Base-by-base conservation (phyloP, 2,113 vertebrate genomes). In the Acrocephalus kingi region DNA sequence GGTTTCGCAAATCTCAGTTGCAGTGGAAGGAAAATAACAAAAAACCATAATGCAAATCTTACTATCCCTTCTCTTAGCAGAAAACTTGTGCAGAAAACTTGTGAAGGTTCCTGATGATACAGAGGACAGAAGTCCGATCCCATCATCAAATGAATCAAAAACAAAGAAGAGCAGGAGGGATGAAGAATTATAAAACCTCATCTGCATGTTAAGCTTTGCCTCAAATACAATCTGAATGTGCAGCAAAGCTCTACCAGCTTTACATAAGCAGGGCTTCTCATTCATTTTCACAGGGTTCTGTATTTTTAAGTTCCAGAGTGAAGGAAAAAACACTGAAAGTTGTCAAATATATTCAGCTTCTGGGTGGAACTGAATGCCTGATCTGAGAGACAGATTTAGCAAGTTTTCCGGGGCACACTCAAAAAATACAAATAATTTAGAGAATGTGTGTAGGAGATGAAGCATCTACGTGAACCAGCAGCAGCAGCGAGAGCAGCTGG, bases 121-220 rank as follows among this genome's bases (percentile, higher is more conserved):
- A 76, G 54, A 43, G 20, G 16, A 79, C 16, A 91, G 10, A 76
- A 88, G 23, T 71, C 72, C 81, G 51, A 69, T 84, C 13, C 59
- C 56, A 67, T 87, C 37, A 90, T 43, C 77, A 95, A 75, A 84
- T 72, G 84, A 74, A 80, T 55, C 14, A 84, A 88, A 86, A 95
- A 85, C 46, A 94, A 83, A 48, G 48, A 88, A 84, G 43, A 84
- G 35, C 25, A 93, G 46, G 27, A 63, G 24, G 5, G 13, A 86
- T 71, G 39, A 84, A 92, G 48, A 92, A 74, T 51, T 81, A 51
- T 31, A 59, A 92, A 92, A 67, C 5, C 15, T 94, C 59, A 92
- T 74, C 63, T 84, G 56, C 63, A 25, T 74, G 31, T 71, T 93
- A 71, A 90, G 61, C 64, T 89, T 86, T 94, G 51, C 51, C 87